Evolutionary conservation across 2,113 vertebrate genomes (phyloP), one percentile per base, ranked within the genome.

Genomic region (Dicentrarchus labrax): DNA sequence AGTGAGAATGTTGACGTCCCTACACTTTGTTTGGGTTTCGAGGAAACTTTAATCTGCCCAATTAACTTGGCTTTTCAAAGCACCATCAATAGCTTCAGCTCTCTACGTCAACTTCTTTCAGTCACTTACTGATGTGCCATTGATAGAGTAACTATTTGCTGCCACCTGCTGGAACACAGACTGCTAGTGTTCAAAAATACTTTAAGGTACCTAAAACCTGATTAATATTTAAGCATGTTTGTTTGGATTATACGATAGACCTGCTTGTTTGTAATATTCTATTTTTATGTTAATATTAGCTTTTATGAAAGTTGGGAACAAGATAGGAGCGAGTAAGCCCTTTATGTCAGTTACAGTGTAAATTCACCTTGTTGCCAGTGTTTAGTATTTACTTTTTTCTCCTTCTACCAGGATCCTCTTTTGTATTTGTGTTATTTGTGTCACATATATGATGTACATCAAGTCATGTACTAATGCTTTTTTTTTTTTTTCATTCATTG

Each of bases 121-220:
- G 30, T 30, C 30, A 30, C 30, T 30, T 30, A 30, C 30, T 30
- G 30, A 30, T 30, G 30, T 30, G 30, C 30, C 30, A 30, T 30
- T 30, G 30, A 30, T 30, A 45, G 6, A 66, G 19, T 84, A 38
- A 16, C 39, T 80, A 38, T 92, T 39, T 94, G 93, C 92, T 91
- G 84, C 92, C 92, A 72, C 76, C 91, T 94, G 82, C 86, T 92
- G 93, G 89, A 78, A 4, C 0, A 1, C 0, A 57, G n/a, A 6
- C 56, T 36, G 48, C 45, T 5, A 56, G 7, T 66, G 65, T 41
- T 30, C 1, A 50, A 43, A 45, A 17, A 21, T 21, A 22, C 6
- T 15, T 15, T 8, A 21, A 6, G n/a, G 11, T 0, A 30, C 8
- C 2, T 51, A 0, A 30, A 54, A 17, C 8, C 30, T 45, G 8